Evolutionary conservation across 2,797 vertebrate genomes (phyloP).

Genomic region (Coccyzus lansbergi): DNA sequence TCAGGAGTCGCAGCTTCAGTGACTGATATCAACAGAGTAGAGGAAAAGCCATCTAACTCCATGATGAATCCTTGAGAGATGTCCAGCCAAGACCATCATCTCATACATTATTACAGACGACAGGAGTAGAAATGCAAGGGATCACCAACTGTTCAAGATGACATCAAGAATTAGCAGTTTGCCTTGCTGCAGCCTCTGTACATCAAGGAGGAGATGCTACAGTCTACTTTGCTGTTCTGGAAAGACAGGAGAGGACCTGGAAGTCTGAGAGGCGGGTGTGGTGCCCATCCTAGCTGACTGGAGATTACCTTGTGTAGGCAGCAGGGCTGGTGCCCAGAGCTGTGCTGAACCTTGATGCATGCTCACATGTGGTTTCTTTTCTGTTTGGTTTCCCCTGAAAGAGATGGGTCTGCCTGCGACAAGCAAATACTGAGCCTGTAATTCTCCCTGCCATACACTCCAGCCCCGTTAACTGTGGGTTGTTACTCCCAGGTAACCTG

Average conservation of each 20-base stretch:
- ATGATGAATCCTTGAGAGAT: rapidly evolving
- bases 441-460: not conserved
- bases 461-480: not conserved
- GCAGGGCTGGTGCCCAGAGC: not conserved
- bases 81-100: not conserved
- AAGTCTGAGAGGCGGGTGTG: not conserved
- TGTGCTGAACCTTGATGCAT: rapidly evolving
- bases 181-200: not conserved
- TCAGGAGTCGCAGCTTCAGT: not conserved
- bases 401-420: not conserved
- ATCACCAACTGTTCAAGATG: not conserved
- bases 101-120: rapidly evolving
- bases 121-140: not conserved
- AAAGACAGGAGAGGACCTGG: rapidly evolving
- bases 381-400: not conserved
- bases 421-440: rapidly evolving
- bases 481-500: not conserved
- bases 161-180: not conserved
- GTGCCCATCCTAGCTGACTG: not conserved
- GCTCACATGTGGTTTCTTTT: not conserved
- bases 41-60: not conserved
- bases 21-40: rapidly evolving
- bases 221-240: rapidly evolving
- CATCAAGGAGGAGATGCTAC: not conserved
- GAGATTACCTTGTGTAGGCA: not conserved